A percentile compares a stretch with the other conserved stretches of the same genome.
Conservation (phyloP, 2,797 vertebrate species). For the Myoxocephalus aenaeus region DNA sequence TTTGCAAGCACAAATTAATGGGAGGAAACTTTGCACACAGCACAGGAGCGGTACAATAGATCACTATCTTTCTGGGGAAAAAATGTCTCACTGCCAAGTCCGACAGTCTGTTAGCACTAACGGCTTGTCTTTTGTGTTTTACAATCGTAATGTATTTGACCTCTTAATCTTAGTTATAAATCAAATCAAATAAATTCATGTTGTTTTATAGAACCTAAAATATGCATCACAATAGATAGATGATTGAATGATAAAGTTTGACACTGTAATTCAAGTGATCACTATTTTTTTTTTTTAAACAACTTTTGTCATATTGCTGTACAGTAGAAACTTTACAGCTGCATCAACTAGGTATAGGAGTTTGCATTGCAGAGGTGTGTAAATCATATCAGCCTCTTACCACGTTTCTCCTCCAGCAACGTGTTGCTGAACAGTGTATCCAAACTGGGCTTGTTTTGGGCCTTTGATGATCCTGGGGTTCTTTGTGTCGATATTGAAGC, state of each 20-base stretch:
- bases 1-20: slow-evolving; percentile 54
- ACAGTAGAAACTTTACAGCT: not conserved
- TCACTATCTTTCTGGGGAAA: slow-evolving; percentile 52
- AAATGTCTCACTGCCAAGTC: slow-evolving; percentile 46
- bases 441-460: slow-evolving; percentile 92
- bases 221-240: slow-evolving; percentile 7
- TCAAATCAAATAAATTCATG: not conserved
- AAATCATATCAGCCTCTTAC: slow-evolving; percentile 78
- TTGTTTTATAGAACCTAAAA: slow-evolving; percentile 17
- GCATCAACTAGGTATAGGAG: not conserved
- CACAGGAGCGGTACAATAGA: slow-evolving; percentile 57
- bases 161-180: slow-evolving; percentile 18
- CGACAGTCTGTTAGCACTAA: slow-evolving; percentile 42
- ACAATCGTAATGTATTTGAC: slow-evolving; percentile 32
- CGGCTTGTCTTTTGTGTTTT: slow-evolving; percentile 43
- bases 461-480: slow-evolving; percentile 90
- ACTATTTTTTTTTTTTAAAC: too few relatives aligned
- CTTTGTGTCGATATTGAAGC: slow-evolving; percentile 95
- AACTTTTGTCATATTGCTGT: not conserved
- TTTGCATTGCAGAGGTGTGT: not conserved
- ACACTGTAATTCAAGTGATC: not conserved
- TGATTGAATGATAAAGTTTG: not conserved
- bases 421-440: slow-evolving; percentile 98
- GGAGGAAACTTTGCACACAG: slow-evolving; percentile 52
- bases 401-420: slow-evolving; percentile 92